These are phyloP conservation scores for Psammodynastes pulverulentus DNA, from an alignment of 2,113 vertebrate species.

Conservation along the genomic window DNA sequence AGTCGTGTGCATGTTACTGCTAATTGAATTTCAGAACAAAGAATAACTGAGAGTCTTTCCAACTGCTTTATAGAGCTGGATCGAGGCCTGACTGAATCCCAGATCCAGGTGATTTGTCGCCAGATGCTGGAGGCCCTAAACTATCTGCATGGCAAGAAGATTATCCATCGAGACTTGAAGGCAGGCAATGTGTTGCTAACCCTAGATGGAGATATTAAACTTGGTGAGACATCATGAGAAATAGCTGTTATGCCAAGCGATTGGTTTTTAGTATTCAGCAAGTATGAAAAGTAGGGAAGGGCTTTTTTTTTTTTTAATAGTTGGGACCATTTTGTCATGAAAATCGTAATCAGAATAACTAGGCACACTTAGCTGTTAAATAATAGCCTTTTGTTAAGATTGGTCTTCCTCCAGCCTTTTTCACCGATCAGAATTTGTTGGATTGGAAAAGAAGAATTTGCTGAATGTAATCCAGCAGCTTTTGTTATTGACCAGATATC, in stretches of 20 bases:
- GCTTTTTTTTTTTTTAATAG: background rate
- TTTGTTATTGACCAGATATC: background rate
- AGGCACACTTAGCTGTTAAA: background rate
- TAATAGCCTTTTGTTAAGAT: background rate
- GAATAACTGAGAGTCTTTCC: background rate
- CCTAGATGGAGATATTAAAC: slow-evolving; percentile 90
- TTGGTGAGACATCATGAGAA: slow-evolving; percentile 70
- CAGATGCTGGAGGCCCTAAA: slow-evolving; percentile 91
- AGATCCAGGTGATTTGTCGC: slow-evolving; percentile 90
- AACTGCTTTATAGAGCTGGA: slow-evolving; percentile 81
- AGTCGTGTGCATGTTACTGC: background rate
- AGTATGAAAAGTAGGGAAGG: background rate
- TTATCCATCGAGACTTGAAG: slow-evolving; percentile 98
- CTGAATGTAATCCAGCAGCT: background rate
- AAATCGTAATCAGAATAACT: background rate
- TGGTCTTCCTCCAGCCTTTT: background rate
- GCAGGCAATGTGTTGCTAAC: slow-evolving; percentile 94
- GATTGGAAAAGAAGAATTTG: background rate
- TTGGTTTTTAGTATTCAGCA: background rate
- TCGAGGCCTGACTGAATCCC: slow-evolving; percentile 85
- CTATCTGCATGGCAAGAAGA: slow-evolving; percentile 91
- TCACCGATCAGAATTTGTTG: background rate
- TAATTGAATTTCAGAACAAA: background rate
- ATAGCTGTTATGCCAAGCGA: background rate
- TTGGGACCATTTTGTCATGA: background rate